A percentile compares a stretch with the other conserved stretches of the same genome.
Conservation (phyloP, 2,888 invertebrate genomes). For the Sarcophaga subvicina region DNA sequence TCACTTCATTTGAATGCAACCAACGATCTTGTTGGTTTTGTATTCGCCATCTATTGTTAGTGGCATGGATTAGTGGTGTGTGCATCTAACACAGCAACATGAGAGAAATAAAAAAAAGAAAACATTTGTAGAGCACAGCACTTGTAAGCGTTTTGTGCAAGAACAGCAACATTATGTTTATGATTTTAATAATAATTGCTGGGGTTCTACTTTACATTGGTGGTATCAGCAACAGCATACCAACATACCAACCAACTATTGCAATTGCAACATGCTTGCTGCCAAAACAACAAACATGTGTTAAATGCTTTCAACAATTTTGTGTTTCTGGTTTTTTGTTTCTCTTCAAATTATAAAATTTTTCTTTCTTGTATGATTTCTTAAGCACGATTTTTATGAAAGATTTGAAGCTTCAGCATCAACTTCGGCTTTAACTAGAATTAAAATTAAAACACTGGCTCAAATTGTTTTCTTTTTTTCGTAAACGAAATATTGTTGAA, state of each 20-base stretch:
- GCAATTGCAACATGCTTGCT: constrained; percentile 60
- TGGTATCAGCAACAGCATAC: constrained; percentile 40
- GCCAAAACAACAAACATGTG: constrained; percentile 58
- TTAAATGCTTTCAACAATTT: constrained; percentile 28
- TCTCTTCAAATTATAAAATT: constrained; percentile 11
- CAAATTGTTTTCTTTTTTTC: constrained; percentile 22
- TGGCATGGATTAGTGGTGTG: neutral
- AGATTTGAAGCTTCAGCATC: constrained; percentile 34
- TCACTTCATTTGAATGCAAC: neutral
- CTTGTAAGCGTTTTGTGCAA: constrained; percentile 11
- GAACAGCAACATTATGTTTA: constrained; percentile 64
- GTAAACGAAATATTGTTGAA: constrained; percentile 15
- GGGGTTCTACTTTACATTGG: constrained; percentile 27
- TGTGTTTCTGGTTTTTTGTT: constrained; percentile 4
- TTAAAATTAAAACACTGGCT: constrained; percentile 62
- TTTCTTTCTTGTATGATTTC: neutral
- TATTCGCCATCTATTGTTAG: neutral
- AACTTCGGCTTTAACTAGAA: neutral
- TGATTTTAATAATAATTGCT: constrained; percentile 68
- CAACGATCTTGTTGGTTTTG: constrained; percentile 39
- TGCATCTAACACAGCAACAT: neutral
- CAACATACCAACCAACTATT: neutral
- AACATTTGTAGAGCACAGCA: constrained; percentile 3
- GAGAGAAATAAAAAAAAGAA: neutral
- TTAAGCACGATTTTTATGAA: constrained; percentile 49